Base-by-base conservation (phyloP, 2,113 vertebrate species). In the Antigone vipio region DNA sequence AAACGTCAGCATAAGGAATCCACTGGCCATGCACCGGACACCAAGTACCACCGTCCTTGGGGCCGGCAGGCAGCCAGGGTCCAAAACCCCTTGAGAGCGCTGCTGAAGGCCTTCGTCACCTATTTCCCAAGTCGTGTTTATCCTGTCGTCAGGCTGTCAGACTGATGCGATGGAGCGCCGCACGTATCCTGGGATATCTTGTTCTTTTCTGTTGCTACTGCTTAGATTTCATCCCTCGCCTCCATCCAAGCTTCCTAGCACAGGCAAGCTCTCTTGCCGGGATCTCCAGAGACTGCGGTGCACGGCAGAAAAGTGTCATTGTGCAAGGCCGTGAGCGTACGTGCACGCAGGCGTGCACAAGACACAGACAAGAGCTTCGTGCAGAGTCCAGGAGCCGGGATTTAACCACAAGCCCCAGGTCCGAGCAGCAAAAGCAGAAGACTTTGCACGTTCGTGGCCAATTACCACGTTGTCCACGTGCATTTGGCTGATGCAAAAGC, bases 321-420 rank as follows among this genome's bases (percentile, higher is more conserved):
- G 50, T 67, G 38, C 55, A 10, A 11, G 62, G 62, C 47, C 1
- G 2, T 4, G 42, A 50, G 42, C 4, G 0, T 6, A 13, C 35
- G 4, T 2, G 19, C 13, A 6, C 1, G 34, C 9, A 15, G 9
- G 12, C 4, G 19, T 3, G 15, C 4, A 4, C 4, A 19, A 42
- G 23, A 47, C 30, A 40, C 23, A 12, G 56, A 18, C 47, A 22
- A 26, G 44, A 38, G 56, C n/a, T 52, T 35, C 14, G 1, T 2
- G 14, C 18, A 18, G 23, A 11, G 34, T 18, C 58, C 60, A 17
- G 73, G 42, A 35, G 44, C 29, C 20, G 47, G n/a, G 40, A 26
- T 53, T 26, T 29, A 30, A 22, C 32, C 56, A 49, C 40, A 35
- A n/a, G 45, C 34, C 47, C 38, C 62, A 12, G 42, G n/a, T 30